Percentiles rank a stretch among this genome's conserved stretches.
Conservation (phyloP, 2,797 vertebrate species). For the Mastacembelus armatus region DNA sequence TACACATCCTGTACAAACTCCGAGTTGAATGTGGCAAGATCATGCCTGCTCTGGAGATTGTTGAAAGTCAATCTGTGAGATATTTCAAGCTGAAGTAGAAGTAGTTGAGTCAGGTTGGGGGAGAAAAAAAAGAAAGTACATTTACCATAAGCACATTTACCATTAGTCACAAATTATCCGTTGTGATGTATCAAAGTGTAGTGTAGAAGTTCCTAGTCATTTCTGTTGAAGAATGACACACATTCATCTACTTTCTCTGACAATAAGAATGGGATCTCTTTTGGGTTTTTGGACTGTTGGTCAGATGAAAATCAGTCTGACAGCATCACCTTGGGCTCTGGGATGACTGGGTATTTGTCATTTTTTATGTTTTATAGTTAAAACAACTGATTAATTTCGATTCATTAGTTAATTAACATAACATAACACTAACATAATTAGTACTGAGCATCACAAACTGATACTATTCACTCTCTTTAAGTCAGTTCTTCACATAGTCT, state of each 20-base stretch:
- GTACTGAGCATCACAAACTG: too few species aligned
- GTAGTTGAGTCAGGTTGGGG: conserved; percentile 3
- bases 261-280: neutral
- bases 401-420: too few species aligned
- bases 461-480: neutral
- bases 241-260: neutral
- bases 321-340: neutral
- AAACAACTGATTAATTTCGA: neutral
- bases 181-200: neutral
- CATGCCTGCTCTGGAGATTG: conserved; percentile 42
- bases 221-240: neutral
- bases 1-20: conserved; percentile 44
- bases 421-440: too few species aligned
- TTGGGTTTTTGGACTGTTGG: neutral
- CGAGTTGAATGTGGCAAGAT: conserved; percentile 33
- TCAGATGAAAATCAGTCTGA: neutral
- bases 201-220: too few species aligned
- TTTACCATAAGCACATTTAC: neutral
- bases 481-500: neutral
- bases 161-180: neutral
- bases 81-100: conserved; percentile 24
- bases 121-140: neutral
- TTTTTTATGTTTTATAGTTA: neutral
- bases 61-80: conserved; percentile 56
- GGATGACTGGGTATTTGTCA: neutral